Percentiles rank a stretch among this genome's conserved stretches.
These are phyloP conservation scores for Eleutherodactylus coqui DNA, from an alignment of 2,797 vertebrate species.

Conservation along the genomic window DNA sequence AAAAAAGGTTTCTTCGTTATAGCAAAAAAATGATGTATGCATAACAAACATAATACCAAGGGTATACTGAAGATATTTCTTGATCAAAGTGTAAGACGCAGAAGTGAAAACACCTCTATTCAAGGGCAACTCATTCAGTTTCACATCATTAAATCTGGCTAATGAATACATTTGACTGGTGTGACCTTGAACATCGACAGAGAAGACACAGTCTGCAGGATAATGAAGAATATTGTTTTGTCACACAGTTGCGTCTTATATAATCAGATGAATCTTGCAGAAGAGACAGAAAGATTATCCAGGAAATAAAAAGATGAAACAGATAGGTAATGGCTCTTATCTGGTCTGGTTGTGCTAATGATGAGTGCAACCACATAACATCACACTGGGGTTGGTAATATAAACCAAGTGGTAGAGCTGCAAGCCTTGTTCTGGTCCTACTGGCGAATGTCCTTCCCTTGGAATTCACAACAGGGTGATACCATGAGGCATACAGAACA, in stretches of 20 bases:
- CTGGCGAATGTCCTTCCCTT: no score
- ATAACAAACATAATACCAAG: neutral
- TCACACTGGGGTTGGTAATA: no score
- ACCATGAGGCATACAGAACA: no score
- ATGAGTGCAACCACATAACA: no score
- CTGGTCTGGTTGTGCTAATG: no score
- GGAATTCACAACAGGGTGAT: no score
- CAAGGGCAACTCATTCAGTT: neutral
- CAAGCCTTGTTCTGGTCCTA: no score
- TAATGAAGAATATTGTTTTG: neutral
- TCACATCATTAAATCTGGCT: neutral
- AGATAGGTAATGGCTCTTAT: no score
- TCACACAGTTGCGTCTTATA: neutral
- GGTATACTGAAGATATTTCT: neutral
- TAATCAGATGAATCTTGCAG: no score
- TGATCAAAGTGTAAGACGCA: neutral
- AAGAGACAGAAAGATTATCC: no score
- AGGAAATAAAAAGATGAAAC: no score
- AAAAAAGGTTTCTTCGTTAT: neutral
- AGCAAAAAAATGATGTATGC: neutral
- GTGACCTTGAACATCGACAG: neutral
- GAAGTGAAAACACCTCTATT: neutral
- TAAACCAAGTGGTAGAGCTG: no score
- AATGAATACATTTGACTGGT: neutral
- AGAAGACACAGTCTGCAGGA: neutral